These are phyloP conservation scores for Fratercula arctica DNA, from an alignment of 2,797 vertebrate genomes.

Conservation along the genomic window DNA sequence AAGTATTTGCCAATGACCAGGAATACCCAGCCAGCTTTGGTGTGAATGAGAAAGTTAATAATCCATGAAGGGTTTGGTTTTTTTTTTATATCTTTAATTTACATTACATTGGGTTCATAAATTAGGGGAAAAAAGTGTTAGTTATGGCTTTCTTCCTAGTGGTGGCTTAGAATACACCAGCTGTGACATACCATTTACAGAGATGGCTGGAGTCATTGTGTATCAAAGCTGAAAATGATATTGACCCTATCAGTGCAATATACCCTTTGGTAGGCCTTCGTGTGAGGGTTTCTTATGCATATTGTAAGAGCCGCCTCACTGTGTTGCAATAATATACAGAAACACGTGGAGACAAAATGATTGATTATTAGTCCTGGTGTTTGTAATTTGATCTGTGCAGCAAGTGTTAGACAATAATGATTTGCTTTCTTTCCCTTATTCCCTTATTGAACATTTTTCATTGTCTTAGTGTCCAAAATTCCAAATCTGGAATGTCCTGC, in stretches of 20 bases:
- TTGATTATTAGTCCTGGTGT: background rate
- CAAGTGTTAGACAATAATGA: background rate
- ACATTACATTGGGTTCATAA: background rate
- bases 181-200: background rate
- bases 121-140: background rate
- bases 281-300: background rate
- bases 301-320: background rate
- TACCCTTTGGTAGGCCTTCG: background rate
- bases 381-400: slow-evolving; percentile 2
- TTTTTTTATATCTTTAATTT: background rate
- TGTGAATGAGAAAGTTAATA: background rate
- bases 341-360: background rate
- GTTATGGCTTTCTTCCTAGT: background rate
- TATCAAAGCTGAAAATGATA: background rate
- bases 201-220: background rate
- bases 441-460: background rate
- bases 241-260: background rate
- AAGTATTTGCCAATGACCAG: background rate
- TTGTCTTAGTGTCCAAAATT: background rate
- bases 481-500: background rate
- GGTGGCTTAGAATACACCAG: background rate
- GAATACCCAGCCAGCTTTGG: background rate
- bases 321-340: background rate
- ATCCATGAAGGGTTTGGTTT: background rate
- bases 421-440: background rate